Base-by-base conservation (phyloP, 2,888 invertebrate genomes). In the Microplitis deprimator region DNA sequence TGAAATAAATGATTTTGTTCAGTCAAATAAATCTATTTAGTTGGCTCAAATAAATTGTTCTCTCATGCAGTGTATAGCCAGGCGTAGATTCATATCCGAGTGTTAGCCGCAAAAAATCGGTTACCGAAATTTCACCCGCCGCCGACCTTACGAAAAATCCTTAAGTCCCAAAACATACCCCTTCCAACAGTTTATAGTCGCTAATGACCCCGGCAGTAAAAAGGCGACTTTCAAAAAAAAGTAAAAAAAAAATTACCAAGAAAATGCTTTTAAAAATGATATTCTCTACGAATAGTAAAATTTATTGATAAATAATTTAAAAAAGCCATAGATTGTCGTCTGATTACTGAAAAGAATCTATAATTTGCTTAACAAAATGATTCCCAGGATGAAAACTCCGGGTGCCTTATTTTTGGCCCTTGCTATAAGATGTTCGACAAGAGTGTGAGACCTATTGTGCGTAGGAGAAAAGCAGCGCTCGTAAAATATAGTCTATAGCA, bases 391-490 rank as follows among this genome's bases (percentile, higher is more conserved):
- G 13, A 50, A 41, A 50, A 50, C 50, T 5, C 62, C 20, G 20
- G 16, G 62, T 62, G 62, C n/a, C 62, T 17, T 62, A 62, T 5
- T 62, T 16, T 16, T 62, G 62, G 62, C 62, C 62, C 62, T 62
- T 62, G 20, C 62, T n/a, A 17, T 38, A 68, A 60, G 29, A 38
- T 41, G 41, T 75, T 5, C 40, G 41, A 70, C 62, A 50, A 40
- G 16, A 62, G 60, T 16, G 67, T 61, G 29, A 69, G 68, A 73
- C 41, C 79, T 75, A 81, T 81, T 80, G 81, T 80, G 78, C 78
- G 77, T 75, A 80, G 79, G 76, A 79, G 79, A 81, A 82, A 81
- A 79, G 79, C 78, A 69, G 4, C 50, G 50, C 13, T 13, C 50
- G 50, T 50, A 13, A 50, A 50, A 50, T 50, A 50, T 50, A 50